Evolutionary conservation across 2,888 invertebrate species (phyloP), one percentile per base, ranked within the genome.

Genomic region (Tortrix viridana): DNA sequence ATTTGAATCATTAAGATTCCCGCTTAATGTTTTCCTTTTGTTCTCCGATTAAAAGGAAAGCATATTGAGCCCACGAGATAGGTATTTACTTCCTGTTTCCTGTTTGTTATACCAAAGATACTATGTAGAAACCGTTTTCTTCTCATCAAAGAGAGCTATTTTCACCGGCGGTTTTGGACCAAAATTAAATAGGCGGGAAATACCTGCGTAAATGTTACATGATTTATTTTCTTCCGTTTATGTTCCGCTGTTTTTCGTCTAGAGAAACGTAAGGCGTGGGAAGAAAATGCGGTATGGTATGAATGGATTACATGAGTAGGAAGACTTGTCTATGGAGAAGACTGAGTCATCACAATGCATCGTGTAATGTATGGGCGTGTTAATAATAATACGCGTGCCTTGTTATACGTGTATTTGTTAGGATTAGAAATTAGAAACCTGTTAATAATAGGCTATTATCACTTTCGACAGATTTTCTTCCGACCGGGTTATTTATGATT

Each of bases 161-260:
- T 41, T 16, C 16, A 16, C 41, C 0, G 1, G 5, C 16, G 41
- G 16, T 41, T 41, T 16, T 41, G 3, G 1, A 14, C 3, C 26
- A 18, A 32, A 26, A 49, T 32, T 32, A 32, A 18, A 18, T 4
- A 5, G 18, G 3, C 26, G 19, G 14, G 18, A 5, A 49, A 49
- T 49, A 32, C 5, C 5, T 32, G 12, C 18, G 16, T 22, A 22
- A 23, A 48, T 41, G 26, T 23, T 23, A 48, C 48, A 48, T 26
- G 23, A 16, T 6, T 5, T 16, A 18, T 44, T 16, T 16, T 16
- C 44, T 55, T 55, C 60, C 49, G 20, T 43, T 19, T 41, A 7
- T 55, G 53, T 60, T 49, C 60, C 60, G 16, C 5, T 49, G 44
- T 49, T 55, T 61, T 55, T 43, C 61, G 18, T 2, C 43, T 41